A percentile compares a stretch with the other conserved stretches of the same genome.
Conservation (phyloP, 2,888 invertebrate genomes). For the Epistrophe grossulariae region DNA sequence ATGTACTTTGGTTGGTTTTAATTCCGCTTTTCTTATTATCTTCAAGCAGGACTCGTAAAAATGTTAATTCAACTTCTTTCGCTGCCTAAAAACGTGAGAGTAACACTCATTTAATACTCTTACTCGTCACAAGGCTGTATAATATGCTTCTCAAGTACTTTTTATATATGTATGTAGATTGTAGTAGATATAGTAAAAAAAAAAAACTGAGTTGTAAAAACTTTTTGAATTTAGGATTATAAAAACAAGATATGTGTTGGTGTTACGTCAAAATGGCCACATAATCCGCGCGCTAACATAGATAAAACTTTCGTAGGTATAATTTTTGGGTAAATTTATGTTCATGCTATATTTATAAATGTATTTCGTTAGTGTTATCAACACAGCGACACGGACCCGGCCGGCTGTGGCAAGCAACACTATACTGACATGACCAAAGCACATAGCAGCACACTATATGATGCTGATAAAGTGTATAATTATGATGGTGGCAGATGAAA, state of each 20-base stretch:
- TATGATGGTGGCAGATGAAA: constrained; percentile 61
- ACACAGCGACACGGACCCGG: constrained; percentile 28
- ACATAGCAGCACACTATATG: constrained; percentile 13
- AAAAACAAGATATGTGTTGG: constrained; percentile 32
- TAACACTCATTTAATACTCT: constrained; percentile 19
- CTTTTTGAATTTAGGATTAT: constrained; percentile 43
- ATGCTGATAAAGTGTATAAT: constrained; percentile 68
- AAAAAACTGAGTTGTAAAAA: constrained; percentile 41
- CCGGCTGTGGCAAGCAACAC: constrained; percentile 7
- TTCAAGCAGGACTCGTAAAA: constrained; percentile 35
- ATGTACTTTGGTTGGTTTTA: constrained; percentile 21
- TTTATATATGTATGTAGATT: too few relatives aligned
- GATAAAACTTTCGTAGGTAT: constrained; percentile 27
- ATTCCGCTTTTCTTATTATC: constrained; percentile 19
- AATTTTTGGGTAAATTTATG: constrained; percentile 43
- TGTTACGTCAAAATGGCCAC: constrained; percentile 13
- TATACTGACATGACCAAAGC: constrained; percentile 33
- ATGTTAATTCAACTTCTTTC: constrained; percentile 45
- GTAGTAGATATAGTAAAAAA: too few relatives aligned
- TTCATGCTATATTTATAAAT: constrained; percentile 26
- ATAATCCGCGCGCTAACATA: constrained; percentile 20
- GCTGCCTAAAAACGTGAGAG: constrained; percentile 5
- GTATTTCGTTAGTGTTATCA: background rate
- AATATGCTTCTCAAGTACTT: background rate
- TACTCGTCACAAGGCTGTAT: background rate